Evolutionary conservation across 2,113 vertebrate genomes (phyloP).

Genomic region (Oophaga pumilio): DNA sequence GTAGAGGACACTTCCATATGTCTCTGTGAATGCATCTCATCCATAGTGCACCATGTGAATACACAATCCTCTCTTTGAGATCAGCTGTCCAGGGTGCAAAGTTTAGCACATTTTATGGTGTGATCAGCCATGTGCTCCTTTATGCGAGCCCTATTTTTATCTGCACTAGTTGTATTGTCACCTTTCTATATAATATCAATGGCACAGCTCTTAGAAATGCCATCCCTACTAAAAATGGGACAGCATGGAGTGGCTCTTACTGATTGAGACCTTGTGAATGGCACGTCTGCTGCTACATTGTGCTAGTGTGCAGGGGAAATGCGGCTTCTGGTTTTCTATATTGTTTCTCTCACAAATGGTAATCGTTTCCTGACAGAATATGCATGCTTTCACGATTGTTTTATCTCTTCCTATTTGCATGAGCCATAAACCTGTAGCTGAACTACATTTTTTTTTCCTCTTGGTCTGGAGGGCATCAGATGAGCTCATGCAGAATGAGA

Average conservation of each 20-base stretch:
- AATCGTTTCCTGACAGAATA: conserved; percentile 32
- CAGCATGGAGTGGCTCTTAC: neutral
- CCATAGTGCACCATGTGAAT: neutral
- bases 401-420: conserved; percentile 57
- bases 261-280: neutral
- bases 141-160: neutral
- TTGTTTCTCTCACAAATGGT: neutral
- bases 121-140: neutral
- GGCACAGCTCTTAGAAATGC: neutral
- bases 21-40: neutral
- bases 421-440: conserved; percentile 39
- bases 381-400: conserved; percentile 2
- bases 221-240: neutral
- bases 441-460: conserved; percentile 20
- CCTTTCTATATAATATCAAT: neutral
- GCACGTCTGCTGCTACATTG: neutral
- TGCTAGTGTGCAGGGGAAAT: neutral
- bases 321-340: conserved; percentile 22
- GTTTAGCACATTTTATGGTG: neutral
- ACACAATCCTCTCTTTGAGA: neutral
- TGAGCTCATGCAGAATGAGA: conserved; percentile 53
- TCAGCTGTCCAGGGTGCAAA: neutral
- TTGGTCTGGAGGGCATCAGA: conserved; percentile 44
- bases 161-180: neutral
- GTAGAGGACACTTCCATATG: neutral